Evolutionary conservation across 2,113 vertebrate genomes (phyloP).

Genomic region (Falco punctatus): DNA sequence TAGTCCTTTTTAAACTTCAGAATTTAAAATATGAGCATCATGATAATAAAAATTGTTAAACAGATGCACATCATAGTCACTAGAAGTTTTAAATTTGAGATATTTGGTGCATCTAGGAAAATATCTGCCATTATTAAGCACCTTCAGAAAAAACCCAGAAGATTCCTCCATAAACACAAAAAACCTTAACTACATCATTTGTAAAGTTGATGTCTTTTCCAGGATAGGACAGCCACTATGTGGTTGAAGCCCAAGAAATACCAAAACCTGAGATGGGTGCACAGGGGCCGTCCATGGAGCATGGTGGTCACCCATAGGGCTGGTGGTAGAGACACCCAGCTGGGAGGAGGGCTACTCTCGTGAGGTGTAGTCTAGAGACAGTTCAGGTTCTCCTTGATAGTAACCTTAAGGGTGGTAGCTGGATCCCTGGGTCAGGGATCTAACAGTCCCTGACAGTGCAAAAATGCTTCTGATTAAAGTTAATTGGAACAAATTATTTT

Average conservation of each 20-base stretch:
- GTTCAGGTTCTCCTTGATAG: background rate
- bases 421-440: background rate
- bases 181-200: background rate
- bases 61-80: background rate
- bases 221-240: accelerated
- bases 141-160: background rate
- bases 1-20: background rate
- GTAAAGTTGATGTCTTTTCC: background rate
- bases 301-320: too few relatives aligned
- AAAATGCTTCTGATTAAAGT: background rate
- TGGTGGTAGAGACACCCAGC: background rate
- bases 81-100: background rate
- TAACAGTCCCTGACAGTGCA: background rate
- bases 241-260: background rate
- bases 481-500: background rate
- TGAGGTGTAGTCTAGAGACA: too few relatives aligned
- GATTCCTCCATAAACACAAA: background rate
- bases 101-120: background rate
- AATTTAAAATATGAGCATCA: background rate
- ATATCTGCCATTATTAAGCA: background rate
- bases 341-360: background rate
- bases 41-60: background rate
- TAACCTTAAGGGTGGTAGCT: too few relatives aligned
- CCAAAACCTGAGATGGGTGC: too few relatives aligned
- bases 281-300: accelerated